These are phyloP conservation scores for Phenganax stokvisi DNA, from an alignment of 92 coral and sea anemone species.

Conservation along the genomic window DNA sequence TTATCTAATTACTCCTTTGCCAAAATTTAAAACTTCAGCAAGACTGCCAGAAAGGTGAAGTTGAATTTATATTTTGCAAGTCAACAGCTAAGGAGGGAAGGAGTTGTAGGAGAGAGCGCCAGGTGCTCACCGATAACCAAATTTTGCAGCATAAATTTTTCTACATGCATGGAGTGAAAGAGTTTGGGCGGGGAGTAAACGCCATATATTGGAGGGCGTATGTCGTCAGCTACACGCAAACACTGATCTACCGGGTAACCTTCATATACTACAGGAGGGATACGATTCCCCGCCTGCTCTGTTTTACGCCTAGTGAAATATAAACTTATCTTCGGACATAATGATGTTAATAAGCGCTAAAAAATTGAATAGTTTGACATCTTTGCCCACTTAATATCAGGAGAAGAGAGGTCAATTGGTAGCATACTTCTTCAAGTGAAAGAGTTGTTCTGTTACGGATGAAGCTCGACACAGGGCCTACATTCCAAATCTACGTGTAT, in stretches of 20 bases:
- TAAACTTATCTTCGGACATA: constrained; percentile 30
- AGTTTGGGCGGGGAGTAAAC: too few species aligned
- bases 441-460: constrained; percentile 25
- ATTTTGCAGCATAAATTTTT: too few species aligned
- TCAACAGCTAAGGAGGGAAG: too few species aligned
- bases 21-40: too few species aligned
- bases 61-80: too few species aligned
- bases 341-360: background rate
- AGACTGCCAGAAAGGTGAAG: too few species aligned
- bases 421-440: constrained; percentile 31
- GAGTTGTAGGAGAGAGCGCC: too few species aligned
- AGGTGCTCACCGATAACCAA: too few species aligned
- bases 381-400: constrained; percentile 41
- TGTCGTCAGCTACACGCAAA: too few species aligned
- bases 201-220: too few species aligned
- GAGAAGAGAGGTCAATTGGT: constrained; percentile 36
- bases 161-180: too few species aligned
- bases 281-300: constrained; percentile 42
- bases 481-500: constrained; percentile 40
- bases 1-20: too few species aligned
- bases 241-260: constrained; percentile 1
- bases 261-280: constrained; percentile 13
- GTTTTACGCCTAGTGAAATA: constrained; percentile 37
- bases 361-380: constrained; percentile 39
- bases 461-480: constrained; percentile 26